Evolutionary conservation across 2,888 invertebrate species (phyloP), one percentile per base, ranked within the genome.

Genomic region (Spatulosminthurus flaviceps): DNA sequence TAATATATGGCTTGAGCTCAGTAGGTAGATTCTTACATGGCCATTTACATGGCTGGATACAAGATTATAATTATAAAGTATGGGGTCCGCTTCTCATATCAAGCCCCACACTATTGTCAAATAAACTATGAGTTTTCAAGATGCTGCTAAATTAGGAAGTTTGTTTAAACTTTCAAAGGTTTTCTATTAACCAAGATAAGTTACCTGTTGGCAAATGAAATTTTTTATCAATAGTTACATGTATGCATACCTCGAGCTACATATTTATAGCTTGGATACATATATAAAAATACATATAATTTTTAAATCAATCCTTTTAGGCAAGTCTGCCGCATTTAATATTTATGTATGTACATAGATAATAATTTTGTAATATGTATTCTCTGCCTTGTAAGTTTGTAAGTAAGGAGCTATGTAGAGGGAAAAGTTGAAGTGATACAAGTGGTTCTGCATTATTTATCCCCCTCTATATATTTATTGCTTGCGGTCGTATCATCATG

Each of bases 401-500:
- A 51, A 51, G 9, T 19, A 19, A 19, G 51, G 51, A 13, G 51
- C n/a, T n/a, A n/a, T n/a, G n/a, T n/a, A n/a, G 16, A 19, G 16
- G 16, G 16, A 51, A 51, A 51, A 51, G 51, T 51, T 51, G 51
- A n/a, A 51, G 67, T 67, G 67, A 26, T 67, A 67, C 67, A 67
- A 67, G 67, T 67, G 67, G 67, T 67, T 67, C 67, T 67, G 29
- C 28, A 28, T 67, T 29, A 19, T 28, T 67, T 67, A 28, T 11
- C 24, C 28, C 29, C 28, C 16, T 13, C 51, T 11, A 13, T 67
- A 28, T 67, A 67, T 67, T 67, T 67, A 67, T 67, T 67, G 67
- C 67, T 67, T 67, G 67, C 7, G 67, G 67, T 67, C 29, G 67
- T 67, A 64, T 75, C 64, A 75, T 75, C 64, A 75, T 75, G 75